Base-by-base conservation (phyloP, 1,140 invertebrate species). In the Plectrocnemia conspersa region DNA sequence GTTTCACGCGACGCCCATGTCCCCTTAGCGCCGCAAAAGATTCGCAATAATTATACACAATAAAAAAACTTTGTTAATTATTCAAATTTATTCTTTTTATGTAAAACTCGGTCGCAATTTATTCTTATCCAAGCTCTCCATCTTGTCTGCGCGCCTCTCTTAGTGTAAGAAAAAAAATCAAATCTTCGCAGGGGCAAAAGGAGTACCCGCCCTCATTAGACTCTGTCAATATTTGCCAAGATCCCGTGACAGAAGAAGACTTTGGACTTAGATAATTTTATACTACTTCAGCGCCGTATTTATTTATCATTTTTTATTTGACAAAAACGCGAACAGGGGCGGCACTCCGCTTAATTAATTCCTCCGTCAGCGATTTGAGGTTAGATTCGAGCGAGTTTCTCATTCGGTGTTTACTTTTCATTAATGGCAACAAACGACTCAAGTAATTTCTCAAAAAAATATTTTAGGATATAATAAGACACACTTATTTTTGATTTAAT, bases 11-110 rank as follows among this genome's bases (percentile, higher is more conserved):
- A 10, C 35, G 35, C 15, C 18, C 5, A 16, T 7, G 32, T 35
- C 19, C 32, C 38, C 33, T 1, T 2, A 11, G 33, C 11, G 27
- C 16, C 9, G 13, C 23, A 6, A 16, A 23, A 48, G 29, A 48
- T 25, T 19, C 45, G 45, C 35, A 50, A 50, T 38, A 50, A 50
- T 50, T 50, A 50, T 50, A 50, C n/a, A 50, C 47, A 38, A 50
- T 38, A 38, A 50, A 50, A 47, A 50, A 50, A 50, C 47, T 50
- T 50, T 50, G 47, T 50, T 50, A 50, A 50, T 50, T 50, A 50
- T 50, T 50, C 47, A 50, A 50, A 50, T 50, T 50, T 50, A 50
- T 50, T 50, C 47, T 50, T 50, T 48, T 50, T 38, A 50, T 50
- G 47, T 38, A 50, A 50, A 50, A 38, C 3, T 50, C 38, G 10